Evolutionary conservation across 2,113 vertebrate genomes (phyloP).

Genomic region (Ageneiosus marmoratus): DNA sequence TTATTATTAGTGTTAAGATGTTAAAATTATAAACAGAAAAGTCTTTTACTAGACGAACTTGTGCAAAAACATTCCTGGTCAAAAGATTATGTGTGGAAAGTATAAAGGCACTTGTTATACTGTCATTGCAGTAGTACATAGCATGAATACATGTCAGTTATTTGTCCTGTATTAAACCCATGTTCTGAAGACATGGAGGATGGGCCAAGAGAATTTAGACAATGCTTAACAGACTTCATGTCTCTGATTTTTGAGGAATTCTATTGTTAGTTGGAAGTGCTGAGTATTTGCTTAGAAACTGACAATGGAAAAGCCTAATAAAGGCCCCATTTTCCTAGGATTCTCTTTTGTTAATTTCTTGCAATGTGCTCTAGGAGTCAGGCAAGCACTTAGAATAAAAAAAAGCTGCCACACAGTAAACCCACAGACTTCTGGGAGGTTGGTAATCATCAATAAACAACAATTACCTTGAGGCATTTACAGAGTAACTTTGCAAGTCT

Average conservation of each 20-base stretch:
- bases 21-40: neutral
- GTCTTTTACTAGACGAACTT: neutral
- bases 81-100: neutral
- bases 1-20: neutral
- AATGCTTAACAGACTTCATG: neutral
- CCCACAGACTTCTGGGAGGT: constrained; percentile 4
- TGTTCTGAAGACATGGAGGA: neutral
- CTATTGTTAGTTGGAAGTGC: neutral
- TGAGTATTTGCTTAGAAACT: neutral
- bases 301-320: constrained; percentile 9
- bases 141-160: constrained; percentile 5
- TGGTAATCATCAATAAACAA: constrained; percentile 28
- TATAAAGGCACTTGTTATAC: neutral
- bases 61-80: neutral
- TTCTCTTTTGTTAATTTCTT: neutral
- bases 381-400: constrained; percentile 5
- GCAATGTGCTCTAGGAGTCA: neutral
- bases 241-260: neutral
- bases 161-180: neutral
- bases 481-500: constrained; percentile 7
- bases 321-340: neutral
- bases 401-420: neutral
- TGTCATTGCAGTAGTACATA: neutral
- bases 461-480: constrained; percentile 30
- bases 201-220: neutral